Evolutionary conservation across 2,888 invertebrate species (phyloP).

Genomic region (Metopia argyrocephala): DNA sequence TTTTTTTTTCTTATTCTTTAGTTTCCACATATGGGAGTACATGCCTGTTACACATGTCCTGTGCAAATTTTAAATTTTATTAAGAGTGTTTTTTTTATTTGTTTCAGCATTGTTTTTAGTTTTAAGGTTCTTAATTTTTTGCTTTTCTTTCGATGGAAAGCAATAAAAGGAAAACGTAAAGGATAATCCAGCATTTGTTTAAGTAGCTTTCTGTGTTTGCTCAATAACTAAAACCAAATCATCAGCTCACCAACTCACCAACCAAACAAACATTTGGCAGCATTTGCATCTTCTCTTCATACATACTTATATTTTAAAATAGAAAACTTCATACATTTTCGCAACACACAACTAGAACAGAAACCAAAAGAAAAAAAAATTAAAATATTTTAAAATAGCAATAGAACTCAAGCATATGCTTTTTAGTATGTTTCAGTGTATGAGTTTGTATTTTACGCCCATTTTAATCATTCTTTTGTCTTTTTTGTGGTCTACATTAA

Average conservation of each 20-base stretch:
- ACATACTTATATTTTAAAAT: conserved; percentile 25
- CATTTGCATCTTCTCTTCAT: no score
- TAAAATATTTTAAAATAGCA: no score
- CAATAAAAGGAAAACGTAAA: conserved; percentile 62
- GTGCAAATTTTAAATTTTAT: conserved; percentile 16
- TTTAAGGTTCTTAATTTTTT: conserved; percentile 12
- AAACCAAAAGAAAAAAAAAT: background rate
- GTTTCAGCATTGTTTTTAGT: background rate
- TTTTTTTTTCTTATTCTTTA: conserved; percentile 22
- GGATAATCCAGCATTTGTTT: conserved; percentile 66
- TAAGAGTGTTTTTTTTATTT: background rate
- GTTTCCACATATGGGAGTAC: background rate
- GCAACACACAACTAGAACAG: background rate
- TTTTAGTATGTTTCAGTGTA: no score
- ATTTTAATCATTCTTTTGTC: conserved; percentile 56
- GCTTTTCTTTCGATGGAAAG: conserved; percentile 48
- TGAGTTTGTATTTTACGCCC: conserved; percentile 52
- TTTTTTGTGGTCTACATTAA: conserved; percentile 43
- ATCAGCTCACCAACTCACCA: conserved; percentile 7
- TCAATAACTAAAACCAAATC: conserved; percentile 52
- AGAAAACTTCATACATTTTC: conserved; percentile 20
- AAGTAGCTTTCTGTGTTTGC: conserved; percentile 66
- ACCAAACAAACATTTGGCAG: conserved; percentile 22
- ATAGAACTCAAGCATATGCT: background rate
- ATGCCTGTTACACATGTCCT: conserved; percentile 52